Conservation (phyloP, 2,797 vertebrate genomes). For the Smutsia gigantea region DNA sequence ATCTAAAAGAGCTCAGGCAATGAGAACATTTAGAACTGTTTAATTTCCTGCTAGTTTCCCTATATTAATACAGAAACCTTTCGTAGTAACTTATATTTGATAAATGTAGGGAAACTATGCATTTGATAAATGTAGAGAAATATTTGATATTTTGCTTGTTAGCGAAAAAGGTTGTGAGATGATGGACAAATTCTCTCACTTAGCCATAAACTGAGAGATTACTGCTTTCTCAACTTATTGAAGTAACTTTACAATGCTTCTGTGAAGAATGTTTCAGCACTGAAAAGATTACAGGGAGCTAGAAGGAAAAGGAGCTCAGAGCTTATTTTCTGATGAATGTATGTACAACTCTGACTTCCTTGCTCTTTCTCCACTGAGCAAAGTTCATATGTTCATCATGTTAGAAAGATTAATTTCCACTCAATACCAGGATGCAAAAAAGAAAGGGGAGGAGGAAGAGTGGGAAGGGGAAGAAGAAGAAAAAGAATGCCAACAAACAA, state of each 20-base stretch:
- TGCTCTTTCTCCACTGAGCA: not conserved
- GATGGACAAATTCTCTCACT: not conserved
- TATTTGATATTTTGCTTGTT: not conserved
- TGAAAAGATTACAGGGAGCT: not conserved
- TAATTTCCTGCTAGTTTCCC: not conserved
- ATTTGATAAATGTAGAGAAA: not conserved
- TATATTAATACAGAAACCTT: not conserved
- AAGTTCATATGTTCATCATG: not conserved
- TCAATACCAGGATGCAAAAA: not conserved
- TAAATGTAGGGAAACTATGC: not conserved
- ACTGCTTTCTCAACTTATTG: not conserved
- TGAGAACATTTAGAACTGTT: not conserved
- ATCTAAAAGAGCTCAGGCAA: not conserved
- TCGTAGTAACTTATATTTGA: not conserved
- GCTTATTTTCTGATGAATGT: not conserved
- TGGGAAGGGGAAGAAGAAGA: not conserved
- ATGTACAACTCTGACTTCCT: not conserved
- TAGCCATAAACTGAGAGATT: not conserved
- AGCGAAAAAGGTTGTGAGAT: not conserved
- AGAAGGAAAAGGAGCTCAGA: not conserved
- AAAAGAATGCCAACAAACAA: not conserved
- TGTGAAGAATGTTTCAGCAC: not conserved
- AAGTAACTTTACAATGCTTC: not conserved
- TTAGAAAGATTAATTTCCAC: not conserved
- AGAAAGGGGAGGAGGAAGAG: fast-evolving